Percentiles rank a stretch among this genome's conserved stretches.
Evolutionary conservation across 2,797 vertebrate genomes (phyloP).

Genomic region (Chaetophractus vellerosus): DNA sequence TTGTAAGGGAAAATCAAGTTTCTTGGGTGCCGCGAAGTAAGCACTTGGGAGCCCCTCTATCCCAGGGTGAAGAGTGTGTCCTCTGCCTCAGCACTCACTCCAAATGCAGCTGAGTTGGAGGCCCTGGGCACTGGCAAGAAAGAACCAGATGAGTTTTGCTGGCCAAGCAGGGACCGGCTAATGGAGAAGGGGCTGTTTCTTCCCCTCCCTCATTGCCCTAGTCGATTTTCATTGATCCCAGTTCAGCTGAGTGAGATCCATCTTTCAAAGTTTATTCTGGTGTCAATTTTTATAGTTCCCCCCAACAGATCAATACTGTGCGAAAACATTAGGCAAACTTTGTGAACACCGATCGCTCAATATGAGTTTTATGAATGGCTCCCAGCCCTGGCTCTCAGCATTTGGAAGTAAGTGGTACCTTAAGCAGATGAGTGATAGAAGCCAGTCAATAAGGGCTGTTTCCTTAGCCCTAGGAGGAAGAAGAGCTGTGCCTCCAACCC

Average conservation of each 20-base stretch:
- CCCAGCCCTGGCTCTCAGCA: constrained; percentile 84
- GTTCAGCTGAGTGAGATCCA: constrained; percentile 89
- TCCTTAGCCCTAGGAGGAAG: constrained; percentile 73
- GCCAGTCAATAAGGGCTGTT: constrained; percentile 86
- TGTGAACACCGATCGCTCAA: constrained; percentile 91
- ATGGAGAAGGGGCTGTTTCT: constrained; percentile 84
- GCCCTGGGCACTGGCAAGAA: neutral
- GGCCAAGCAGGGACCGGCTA: constrained; percentile 86
- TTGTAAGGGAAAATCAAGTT: neutral
- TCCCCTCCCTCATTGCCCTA: constrained; percentile 74
- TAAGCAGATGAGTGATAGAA: constrained; percentile 90
- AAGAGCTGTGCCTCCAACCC: neutral
- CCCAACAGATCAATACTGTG: constrained; percentile 89
- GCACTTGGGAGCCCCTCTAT: neutral
- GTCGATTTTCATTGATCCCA: constrained; percentile 91
- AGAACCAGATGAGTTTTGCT: constrained; percentile 72
- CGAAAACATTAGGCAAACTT: constrained; percentile 92
- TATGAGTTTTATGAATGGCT: constrained; percentile 92
- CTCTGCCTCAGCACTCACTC: neutral
- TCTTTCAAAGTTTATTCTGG: constrained; percentile 93
- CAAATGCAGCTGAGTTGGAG: neutral
- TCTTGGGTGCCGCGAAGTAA: neutral
- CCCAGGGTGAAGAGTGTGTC: neutral
- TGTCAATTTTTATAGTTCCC: constrained; percentile 93
- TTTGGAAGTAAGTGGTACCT: constrained; percentile 90